A percentile compares a stretch with the other conserved stretches of the same genome.
Conservation (phyloP, 2,113 vertebrate genomes). For the Romanogobio albipinnatus region DNA sequence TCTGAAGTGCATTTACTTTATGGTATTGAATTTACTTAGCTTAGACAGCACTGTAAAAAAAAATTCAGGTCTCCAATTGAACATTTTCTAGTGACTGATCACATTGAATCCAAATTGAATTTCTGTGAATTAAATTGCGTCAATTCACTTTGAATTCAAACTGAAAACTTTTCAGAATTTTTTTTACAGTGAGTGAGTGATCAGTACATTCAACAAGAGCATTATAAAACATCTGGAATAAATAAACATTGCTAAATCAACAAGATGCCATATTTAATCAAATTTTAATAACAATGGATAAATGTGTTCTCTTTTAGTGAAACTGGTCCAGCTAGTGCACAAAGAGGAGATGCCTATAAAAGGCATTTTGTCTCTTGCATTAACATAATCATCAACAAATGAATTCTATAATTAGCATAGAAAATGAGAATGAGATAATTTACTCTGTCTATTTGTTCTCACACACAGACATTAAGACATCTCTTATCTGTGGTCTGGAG, state of each 20-base stretch:
- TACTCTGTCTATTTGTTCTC: not conserved
- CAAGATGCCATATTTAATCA: not conserved
- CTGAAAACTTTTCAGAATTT: too few species aligned
- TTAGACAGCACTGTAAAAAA: too few species aligned
- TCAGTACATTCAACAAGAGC: not conserved
- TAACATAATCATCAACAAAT: not conserved
- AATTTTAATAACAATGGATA: not conserved
- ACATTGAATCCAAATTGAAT: too few species aligned
- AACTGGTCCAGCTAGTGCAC: not conserved
- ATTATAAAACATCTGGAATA: not conserved
- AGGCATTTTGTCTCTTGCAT: not conserved
- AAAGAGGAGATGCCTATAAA: not conserved
- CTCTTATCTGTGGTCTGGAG: conserved; percentile 43
- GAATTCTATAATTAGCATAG: not conserved
- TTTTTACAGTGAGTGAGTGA: not conserved
- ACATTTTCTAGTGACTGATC: too few species aligned
- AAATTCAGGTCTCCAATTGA: too few species aligned
- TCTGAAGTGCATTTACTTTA: not conserved
- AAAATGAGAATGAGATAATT: not conserved
- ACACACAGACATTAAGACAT: conserved; percentile 4
- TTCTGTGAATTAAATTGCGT: too few species aligned
- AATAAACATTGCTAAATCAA: not conserved
- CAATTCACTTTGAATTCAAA: too few species aligned
- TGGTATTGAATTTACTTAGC: not conserved
- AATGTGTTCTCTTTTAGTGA: not conserved